A percentile compares a stretch with the other conserved stretches of the same genome.
Conservation (phyloP, 2,113 vertebrate species). For the Scartelaos histophorus region DNA sequence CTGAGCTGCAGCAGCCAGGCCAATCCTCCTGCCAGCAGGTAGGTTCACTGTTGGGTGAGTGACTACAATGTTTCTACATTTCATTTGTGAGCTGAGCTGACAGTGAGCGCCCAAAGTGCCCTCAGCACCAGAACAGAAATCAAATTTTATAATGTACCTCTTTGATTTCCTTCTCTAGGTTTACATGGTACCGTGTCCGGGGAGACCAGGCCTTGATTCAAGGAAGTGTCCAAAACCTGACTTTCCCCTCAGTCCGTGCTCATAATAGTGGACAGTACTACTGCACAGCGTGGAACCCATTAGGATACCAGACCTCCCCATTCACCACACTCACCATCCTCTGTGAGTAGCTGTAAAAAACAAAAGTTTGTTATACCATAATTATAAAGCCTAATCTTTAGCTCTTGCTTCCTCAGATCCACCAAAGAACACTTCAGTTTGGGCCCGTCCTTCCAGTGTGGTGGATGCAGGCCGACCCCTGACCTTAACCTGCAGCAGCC, state of each 20-base stretch:
- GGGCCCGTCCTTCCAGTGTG: slow-evolving; percentile 77
- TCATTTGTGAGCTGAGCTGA: no score
- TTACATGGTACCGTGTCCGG: slow-evolving; percentile 70
- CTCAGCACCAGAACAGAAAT: no score
- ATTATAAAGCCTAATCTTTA: neutral
- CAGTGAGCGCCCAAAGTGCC: no score
- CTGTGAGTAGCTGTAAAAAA: slow-evolving; percentile 65
- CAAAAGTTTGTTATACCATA: neutral
- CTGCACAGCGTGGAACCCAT: slow-evolving; percentile 69
- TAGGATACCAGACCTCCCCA: slow-evolving; percentile 71
- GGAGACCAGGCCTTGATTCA: slow-evolving; percentile 67
- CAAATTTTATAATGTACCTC: neutral
- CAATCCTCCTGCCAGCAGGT: slow-evolving; percentile 69
- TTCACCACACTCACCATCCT: slow-evolving; percentile 64
- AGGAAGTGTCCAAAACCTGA: slow-evolving; percentile 70
- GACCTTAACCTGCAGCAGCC: slow-evolving; percentile 80
- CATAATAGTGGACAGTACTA: slow-evolving; percentile 75
- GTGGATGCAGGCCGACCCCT: slow-evolving; percentile 76
- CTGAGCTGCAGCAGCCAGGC: slow-evolving; percentile 72
- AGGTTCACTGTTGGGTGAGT: neutral
- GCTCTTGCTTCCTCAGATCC: slow-evolving; percentile 61
- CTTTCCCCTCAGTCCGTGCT: slow-evolving; percentile 63
- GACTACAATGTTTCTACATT: neutral
- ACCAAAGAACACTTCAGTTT: slow-evolving; percentile 78
- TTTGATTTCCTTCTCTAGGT: slow-evolving; percentile 42